Evolutionary conservation across 2,113 vertebrate species (phyloP).

Genomic region (Gulo gulo): DNA sequence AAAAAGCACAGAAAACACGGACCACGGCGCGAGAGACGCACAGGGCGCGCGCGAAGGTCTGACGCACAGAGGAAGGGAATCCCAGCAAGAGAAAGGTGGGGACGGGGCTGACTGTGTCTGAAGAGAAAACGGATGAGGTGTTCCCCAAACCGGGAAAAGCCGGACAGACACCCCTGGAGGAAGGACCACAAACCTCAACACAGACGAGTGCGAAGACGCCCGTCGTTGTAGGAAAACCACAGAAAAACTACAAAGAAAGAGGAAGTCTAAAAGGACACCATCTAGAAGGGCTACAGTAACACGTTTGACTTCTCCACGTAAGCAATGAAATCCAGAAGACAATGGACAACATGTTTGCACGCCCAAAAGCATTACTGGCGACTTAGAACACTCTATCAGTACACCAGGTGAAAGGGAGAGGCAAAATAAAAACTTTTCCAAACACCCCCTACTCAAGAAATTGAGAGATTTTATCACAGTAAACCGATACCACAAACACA

Average conservation of each 20-base stretch:
- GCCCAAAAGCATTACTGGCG: rapidly evolving
- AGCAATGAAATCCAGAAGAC: neutral
- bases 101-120: rapidly evolving
- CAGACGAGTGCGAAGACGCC: neutral
- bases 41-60: rapidly evolving
- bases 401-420: neutral
- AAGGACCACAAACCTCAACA: rapidly evolving
- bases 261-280: neutral
- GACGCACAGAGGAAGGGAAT: rapidly evolving
- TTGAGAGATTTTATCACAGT: too few species aligned
- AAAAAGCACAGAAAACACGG: rapidly evolving
- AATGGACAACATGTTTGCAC: rapidly evolving
- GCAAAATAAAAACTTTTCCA: neutral
- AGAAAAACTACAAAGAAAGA: neutral
- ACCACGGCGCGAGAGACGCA: rapidly evolving
- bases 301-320: rapidly evolving
- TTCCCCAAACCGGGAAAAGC: rapidly evolving
- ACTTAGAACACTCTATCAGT: neutral
- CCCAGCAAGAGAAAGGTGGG: rapidly evolving
- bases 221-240: rapidly evolving
- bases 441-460: too few species aligned
- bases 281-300: rapidly evolving
- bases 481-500: too few species aligned
- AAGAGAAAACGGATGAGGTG: rapidly evolving
- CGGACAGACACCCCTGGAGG: too few species aligned